Evolutionary conservation across 2,888 invertebrate genomes (phyloP).

Genomic region (Rhagonycha lutea): DNA sequence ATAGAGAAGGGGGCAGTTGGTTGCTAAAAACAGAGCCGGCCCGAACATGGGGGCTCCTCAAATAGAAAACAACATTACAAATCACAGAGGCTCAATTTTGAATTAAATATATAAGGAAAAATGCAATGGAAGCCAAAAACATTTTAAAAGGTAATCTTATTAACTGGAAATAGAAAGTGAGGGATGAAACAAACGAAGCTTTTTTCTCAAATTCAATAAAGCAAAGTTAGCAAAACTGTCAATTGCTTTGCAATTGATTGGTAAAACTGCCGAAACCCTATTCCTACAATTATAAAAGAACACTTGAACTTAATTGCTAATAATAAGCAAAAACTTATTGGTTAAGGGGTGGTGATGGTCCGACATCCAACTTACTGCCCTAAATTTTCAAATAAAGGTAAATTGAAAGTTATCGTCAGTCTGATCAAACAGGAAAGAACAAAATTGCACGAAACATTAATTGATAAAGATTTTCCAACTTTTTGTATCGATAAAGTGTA

Average conservation of each 20-base stretch:
- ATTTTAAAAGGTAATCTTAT: not conserved
- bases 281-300: not conserved
- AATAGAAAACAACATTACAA: too few relatives aligned
- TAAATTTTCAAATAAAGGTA: not conserved
- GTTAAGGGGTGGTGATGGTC: not conserved
- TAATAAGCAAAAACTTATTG: not conserved
- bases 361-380: not conserved
- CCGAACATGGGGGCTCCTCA: too few relatives aligned
- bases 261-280: not conserved
- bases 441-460: not conserved
- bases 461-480: not conserved
- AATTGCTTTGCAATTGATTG: not conserved
- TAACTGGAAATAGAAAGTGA: not conserved
- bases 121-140: not conserved
- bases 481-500: not conserved
- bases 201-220: not conserved
- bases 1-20: not conserved
- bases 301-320: not conserved
- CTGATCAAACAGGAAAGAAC: not conserved
- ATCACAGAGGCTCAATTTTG: too few relatives aligned
- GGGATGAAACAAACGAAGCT: not conserved
- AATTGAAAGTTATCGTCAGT: not conserved
- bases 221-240: not conserved
- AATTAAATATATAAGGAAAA: too few relatives aligned
- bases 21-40: not conserved